These are phyloP conservation scores for Tinamus major DNA, from an alignment of 2,797 vertebrate genomes.

Conservation along the genomic window DNA sequence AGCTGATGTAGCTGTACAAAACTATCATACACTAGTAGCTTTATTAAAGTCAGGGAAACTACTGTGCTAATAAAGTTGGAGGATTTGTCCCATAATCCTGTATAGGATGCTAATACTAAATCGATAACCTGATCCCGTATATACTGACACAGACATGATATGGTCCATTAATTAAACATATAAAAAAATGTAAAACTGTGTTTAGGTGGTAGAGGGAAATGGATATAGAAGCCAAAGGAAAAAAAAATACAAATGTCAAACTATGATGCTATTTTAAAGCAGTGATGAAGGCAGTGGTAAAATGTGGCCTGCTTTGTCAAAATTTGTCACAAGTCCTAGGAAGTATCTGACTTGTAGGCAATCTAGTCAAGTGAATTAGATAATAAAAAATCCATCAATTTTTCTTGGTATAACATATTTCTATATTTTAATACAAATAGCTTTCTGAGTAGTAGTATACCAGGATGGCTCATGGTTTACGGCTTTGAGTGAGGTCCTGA, in stretches of 20 bases:
- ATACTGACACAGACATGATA: background rate
- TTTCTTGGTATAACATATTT: background rate
- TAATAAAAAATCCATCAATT: background rate
- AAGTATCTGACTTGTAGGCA: background rate
- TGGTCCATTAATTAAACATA: background rate
- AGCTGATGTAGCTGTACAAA: background rate
- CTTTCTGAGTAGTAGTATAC: background rate
- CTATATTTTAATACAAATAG: background rate
- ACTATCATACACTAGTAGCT: background rate
- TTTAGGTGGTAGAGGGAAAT: background rate
- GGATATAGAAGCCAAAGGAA: background rate
- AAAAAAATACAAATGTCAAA: background rate
- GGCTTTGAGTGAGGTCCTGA: background rate
- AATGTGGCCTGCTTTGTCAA: background rate
- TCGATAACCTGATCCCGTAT: accelerated
- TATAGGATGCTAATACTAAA: background rate
- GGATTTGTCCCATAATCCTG: background rate
- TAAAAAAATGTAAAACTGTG: background rate
- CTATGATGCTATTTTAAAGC: background rate
- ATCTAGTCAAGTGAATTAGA: background rate
- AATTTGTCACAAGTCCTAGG: background rate
- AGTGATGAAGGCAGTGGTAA: background rate
- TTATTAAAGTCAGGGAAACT: background rate
- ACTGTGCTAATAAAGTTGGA: background rate
- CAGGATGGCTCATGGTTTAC: background rate